Base-by-base conservation (phyloP, 2,888 invertebrate species). In the Drosophila imparisetae region DNA sequence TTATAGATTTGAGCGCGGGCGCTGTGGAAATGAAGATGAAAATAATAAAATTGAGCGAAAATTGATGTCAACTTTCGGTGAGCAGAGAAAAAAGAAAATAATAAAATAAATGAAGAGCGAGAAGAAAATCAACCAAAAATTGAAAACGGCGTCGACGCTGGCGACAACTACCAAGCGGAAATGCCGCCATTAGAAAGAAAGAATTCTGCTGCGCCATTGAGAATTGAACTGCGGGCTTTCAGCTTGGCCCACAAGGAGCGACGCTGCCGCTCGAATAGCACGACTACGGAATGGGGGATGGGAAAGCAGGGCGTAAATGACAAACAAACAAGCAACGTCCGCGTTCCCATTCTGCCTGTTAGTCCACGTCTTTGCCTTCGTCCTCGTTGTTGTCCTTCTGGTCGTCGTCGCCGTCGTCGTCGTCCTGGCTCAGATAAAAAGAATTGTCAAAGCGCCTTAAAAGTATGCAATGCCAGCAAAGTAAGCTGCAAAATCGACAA, bases 171-270 rank as follows among this genome's bases (percentile, higher is more conserved):
- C 62, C 69, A 61, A 78, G 61, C 90, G 88, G 90, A 88, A 90
- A 90, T 81, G 86, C 75, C 77, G 90, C 88, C 90, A 88, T 88
- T 88, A 88, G 84, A 82, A 75, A 70, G 80, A 82, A 86, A 81
- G 86, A 88, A 88, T 90, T 90, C 88, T 90, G 90, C 88, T 88
- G 90, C 73, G 90, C 90, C 90, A 88, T 85, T 90, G 90, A 87
- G 90, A 89, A 88, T 90, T 84, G 78, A 86, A 88, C 86, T 88
- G 78, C 84, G 88, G 86, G 90, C 83, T 81, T 89, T 85, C 78
- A 75, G 65, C 78, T 80, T 82, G 72, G 65, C 72, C 73, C 80
- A 69, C 67, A 57, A 50, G 65, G 76, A 70, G 66, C 13, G 34
- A 32, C 5, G 2, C 5, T 34, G 15, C 27, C 5, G 50, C 29